These are phyloP conservation scores for Baccha elongata DNA, from an alignment of 2,888 invertebrate genomes.

Conservation along the genomic window DNA sequence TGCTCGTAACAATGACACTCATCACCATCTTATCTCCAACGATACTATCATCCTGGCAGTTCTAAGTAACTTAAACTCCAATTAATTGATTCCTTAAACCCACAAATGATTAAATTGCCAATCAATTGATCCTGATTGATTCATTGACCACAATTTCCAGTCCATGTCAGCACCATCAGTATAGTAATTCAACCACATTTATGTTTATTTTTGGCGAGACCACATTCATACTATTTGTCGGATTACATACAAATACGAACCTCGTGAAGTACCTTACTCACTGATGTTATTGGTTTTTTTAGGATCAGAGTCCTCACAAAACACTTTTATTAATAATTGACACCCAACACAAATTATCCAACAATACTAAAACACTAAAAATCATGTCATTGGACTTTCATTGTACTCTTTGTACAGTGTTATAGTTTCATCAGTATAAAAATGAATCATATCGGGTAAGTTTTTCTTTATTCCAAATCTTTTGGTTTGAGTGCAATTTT, in stretches of 20 bases:
- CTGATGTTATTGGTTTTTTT: slow-evolving; percentile 2
- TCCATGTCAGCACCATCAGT: neutral
- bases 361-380: neutral
- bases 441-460: too few relatives aligned
- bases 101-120: neutral
- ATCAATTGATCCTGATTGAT: slow-evolving; percentile 24
- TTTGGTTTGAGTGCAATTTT: neutral
- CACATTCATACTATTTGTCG: neutral
- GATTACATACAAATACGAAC: neutral
- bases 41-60: neutral
- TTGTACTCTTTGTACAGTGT: slow-evolving; percentile 12
- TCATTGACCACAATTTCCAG: neutral
- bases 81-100: neutral
- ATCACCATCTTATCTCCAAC: neutral
- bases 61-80: neutral
- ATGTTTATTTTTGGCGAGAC: slow-evolving; percentile 10
- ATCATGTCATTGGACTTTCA: slow-evolving; percentile 8
- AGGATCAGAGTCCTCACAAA: slow-evolving; percentile 1
- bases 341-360: slow-evolving; percentile 7
- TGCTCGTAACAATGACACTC: too few relatives aligned
- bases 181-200: neutral
- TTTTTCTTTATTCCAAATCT: slow-evolving; percentile 12
- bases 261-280: neutral
- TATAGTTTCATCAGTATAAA: neutral
- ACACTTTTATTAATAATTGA: slow-evolving; percentile 13